Conservation (phyloP, 2,888 invertebrate genomes). For the Dyspetes luteomarginatus region DNA sequence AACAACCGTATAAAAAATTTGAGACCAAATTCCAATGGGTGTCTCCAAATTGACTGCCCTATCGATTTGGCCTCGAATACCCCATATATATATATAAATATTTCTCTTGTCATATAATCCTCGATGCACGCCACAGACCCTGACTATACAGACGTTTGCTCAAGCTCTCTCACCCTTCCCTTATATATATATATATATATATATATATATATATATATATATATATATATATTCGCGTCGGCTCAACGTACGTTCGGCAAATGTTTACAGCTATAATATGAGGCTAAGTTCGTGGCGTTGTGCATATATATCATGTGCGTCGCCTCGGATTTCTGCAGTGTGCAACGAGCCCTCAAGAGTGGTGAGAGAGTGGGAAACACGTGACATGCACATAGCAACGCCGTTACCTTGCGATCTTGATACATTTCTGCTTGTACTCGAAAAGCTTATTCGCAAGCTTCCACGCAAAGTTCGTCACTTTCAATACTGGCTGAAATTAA, state of each 20-base stretch:
- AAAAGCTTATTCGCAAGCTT: too few relatives aligned
- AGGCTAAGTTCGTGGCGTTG: slow-evolving; percentile 34
- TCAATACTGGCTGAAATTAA: too few relatives aligned
- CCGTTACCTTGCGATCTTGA: slow-evolving; percentile 5
- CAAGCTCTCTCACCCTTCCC: neutral
- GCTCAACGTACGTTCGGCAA: slow-evolving; percentile 56
- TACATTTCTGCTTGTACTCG: neutral
- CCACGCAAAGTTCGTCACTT: too few relatives aligned
- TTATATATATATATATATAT: neutral
- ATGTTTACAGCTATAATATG: slow-evolving; percentile 60
- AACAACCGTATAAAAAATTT: too few relatives aligned
- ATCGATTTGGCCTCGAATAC: too few relatives aligned
- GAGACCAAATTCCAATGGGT: too few relatives aligned
- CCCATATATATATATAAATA: neutral
- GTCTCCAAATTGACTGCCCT: too few relatives aligned
- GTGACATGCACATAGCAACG: neutral
- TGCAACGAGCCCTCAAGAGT: slow-evolving; percentile 1
- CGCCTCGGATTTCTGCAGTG: slow-evolving; percentile 1
- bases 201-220: neutral
- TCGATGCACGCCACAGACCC: slow-evolving; percentile 16
- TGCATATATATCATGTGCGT: neutral
- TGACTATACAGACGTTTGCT: slow-evolving; percentile 38
- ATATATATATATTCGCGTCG: slow-evolving; percentile 30
- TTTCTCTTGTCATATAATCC: slow-evolving; percentile 49
- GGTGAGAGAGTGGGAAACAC: neutral